Base-by-base conservation (phyloP, 2,113 vertebrate genomes). In the Zapornia atra region DNA sequence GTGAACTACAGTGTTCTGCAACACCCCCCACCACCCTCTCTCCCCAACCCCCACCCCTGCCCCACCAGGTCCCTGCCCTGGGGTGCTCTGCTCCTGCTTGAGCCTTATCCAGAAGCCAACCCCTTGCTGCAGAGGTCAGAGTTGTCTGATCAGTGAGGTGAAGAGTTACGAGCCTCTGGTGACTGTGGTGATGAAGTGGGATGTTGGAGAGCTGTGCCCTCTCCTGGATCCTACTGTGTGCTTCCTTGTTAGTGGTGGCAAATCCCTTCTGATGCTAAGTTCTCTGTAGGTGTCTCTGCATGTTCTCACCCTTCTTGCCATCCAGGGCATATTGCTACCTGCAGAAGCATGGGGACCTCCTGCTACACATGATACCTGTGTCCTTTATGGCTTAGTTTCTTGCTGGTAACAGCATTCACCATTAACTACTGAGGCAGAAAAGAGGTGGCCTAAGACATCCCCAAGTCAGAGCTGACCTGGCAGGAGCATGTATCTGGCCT, bases 261-360 rank as follows among this genome's bases (percentile, higher is more conserved):
- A 71, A 63, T 65, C 28, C 36, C 24, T 82, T 36, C 84, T 59
- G 19, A 34, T 68, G 31, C 18, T 8, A 4, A 29, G 20, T 13
- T 86, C 44, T 78, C 31, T 2, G 1, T 9, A 59, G 6, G 15
- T 25, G 7, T n/a, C n/a, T 66, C 53, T 82, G 21, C 4, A 0
- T 1, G 0, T 53, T 51, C 11, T 65, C 4, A 25, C 28, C 12
- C 70, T 88, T 48, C 12, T 79, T 13, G 1, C 40, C 4, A 12
- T 68, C 29, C 33, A 66, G 46, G 33, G 1, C 2, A 0, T 65
- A 14, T 69, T 2, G 2, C 3, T 10, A 4, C 40, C n/a, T 70
- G 42, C n/a, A 48, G 78, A 57, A 69, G 19, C 8, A 18, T 12
- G 29, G 59, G 73, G 33, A 68, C 24, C 6, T 89, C 12, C 60